Base-by-base conservation (phyloP, 2,888 invertebrate genomes). In the Panorpa germanica region DNA sequence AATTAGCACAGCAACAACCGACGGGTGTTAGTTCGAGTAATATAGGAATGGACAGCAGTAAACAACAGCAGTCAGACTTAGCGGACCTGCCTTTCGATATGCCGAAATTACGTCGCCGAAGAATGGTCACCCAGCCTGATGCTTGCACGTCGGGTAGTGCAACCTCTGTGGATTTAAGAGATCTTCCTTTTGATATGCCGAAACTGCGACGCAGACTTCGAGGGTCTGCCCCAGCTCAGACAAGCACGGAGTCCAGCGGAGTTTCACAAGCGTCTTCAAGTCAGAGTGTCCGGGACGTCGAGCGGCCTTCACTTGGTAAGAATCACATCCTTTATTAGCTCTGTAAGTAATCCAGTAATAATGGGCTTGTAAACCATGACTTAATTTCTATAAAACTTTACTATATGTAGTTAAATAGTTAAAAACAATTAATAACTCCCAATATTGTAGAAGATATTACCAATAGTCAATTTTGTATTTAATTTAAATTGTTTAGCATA, bases 161-260 rank as follows among this genome's bases (percentile, higher is more conserved):
- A 23, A 72, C 72, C 6, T 73, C 72, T 9, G 76, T 81, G 24
- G 83, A 85, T 48, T 57, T 83, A 29, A 63, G 76, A 38, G 71
- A 85, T 48, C 61, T 86, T 46, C 86, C 86, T 33, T 86, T 86
- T 50, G 85, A 86, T 50, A 86, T 86, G 86, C 86, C 86, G 17
- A 86, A 86, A 54, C 56, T 86, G 34, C 63, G 81, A 37, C 60
- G 83, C 30, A 69, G 81, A 38, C 54, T 82, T 42, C 65, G 81
- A 38, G 70, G 70, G 37, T 57, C 63, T 37, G 61, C 61, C 3
- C 41, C 60, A 36, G 62, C 65, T 45, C 49, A 59, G 47, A 39
- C 56, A 42, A 65, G 73, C 41, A 72, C 69, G 35, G 77, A 78
- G 46, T 70, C 70, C 34, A 66, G 65, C 44, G 72, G 68, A 38